Evolutionary conservation across 2,888 invertebrate species (phyloP).

Genomic region (Drosophila parthenogenetica): DNA sequence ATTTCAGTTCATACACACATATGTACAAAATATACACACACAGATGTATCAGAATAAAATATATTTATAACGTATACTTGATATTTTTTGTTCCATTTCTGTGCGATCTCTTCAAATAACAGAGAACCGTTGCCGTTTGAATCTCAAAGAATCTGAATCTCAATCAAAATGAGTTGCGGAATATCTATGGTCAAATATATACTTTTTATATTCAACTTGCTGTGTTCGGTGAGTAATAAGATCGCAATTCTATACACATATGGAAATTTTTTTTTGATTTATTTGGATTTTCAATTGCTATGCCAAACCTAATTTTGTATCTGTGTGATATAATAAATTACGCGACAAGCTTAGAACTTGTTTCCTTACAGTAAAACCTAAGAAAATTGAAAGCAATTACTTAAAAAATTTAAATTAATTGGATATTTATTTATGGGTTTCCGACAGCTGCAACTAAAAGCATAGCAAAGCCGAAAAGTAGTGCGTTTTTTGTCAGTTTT

Average conservation of each 20-base stretch:
- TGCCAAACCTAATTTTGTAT: conserved; percentile 24
- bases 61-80: conserved; percentile 46
- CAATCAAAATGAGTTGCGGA: conserved; percentile 89
- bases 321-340: conserved; percentile 62
- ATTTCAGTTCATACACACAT: conserved; percentile 25
- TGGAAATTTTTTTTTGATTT: conserved; percentile 29
- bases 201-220: conserved; percentile 92
- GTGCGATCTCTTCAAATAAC: conserved; percentile 20
- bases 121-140: conserved; percentile 45
- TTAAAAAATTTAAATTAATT: not conserved
- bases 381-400: not conserved
- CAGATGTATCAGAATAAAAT: conserved; percentile 31
- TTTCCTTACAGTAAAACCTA: conserved; percentile 44
- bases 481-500: conserved; percentile 1
- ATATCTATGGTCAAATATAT: conserved; percentile 93
- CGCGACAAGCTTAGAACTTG: conserved; percentile 48
- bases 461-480: not conserved
- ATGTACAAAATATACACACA: not conserved
- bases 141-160: conserved; percentile 50
- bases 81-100: conserved; percentile 36
- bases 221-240: conserved; percentile 90
- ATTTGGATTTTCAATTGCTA: conserved; percentile 18
- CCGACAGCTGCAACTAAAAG: not conserved
- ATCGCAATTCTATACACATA: conserved; percentile 8
- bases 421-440: no score